Evolutionary conservation across 2,797 vertebrate species (phyloP).

Genomic region (Denticeps clupeoides): DNA sequence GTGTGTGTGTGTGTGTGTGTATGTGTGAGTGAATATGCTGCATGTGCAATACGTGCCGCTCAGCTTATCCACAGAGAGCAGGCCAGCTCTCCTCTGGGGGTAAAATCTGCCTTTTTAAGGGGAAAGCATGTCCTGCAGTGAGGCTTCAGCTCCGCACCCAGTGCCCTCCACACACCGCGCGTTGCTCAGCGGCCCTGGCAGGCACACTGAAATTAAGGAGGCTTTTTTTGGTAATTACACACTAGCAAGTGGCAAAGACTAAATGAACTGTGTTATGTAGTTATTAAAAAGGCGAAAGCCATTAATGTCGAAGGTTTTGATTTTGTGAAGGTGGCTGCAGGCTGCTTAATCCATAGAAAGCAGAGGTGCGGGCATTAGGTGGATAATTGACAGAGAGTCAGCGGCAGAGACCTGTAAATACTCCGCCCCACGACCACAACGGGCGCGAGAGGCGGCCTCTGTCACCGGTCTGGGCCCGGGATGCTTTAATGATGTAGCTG

Average conservation of each 20-base stretch:
- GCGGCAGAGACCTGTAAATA: slow-evolving; percentile 14
- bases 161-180: slow-evolving; percentile 12
- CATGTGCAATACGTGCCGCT: too few species aligned
- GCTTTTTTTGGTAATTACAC: slow-evolving; percentile 61
- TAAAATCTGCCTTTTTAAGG: slow-evolving; percentile 35
- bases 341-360: slow-evolving; percentile 54
- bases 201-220: slow-evolving; percentile 55
- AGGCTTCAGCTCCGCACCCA: slow-evolving; percentile 34
- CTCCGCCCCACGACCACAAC: too few species aligned
- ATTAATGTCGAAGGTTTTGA: slow-evolving; percentile 63
- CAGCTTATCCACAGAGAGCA: slow-evolving; percentile 10
- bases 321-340: slow-evolving; percentile 59
- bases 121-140: slow-evolving; percentile 33
- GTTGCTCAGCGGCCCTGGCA: slow-evolving; percentile 34
- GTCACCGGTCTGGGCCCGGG: too few species aligned
- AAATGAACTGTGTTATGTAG: slow-evolving; percentile 65
- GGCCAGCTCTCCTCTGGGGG: slow-evolving; percentile 33
- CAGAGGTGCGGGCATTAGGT: slow-evolving; percentile 48
- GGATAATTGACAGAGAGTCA: slow-evolving; percentile 31
- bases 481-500: too few species aligned
- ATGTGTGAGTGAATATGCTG: not conserved
- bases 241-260: slow-evolving; percentile 56
- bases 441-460: too few species aligned
- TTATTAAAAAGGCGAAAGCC: slow-evolving; percentile 59
- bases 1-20: slow-evolving; percentile 1